Base-by-base conservation (phyloP, 30 jellyfish, hydroid and myxozoan species). In the Pelagia noctiluca region DNA sequence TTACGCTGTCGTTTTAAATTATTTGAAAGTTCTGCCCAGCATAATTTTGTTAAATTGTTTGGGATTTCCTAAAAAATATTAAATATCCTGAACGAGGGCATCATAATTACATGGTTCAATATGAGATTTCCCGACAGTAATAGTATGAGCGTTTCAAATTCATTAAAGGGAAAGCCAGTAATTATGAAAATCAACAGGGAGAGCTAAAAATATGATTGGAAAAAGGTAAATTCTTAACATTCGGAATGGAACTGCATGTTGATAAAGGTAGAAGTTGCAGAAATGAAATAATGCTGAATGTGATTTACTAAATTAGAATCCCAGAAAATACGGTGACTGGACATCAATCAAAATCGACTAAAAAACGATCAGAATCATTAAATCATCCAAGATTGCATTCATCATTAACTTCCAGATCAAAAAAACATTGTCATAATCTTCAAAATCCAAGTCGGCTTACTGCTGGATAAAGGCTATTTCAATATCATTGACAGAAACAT, bases 351-450 rank as follows among this genome's bases (percentile, higher is more conserved):
- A 42, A 42, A 42, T 42, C 57, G 16, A 42, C 16, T 42, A 42
- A 42, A 42, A 42, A 42, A 5, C 16, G 8, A 42, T 42, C 57
- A 42, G 57, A 42, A 42, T 42, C 57, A 42, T 42, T 42, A 42
- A 5, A 42, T 62, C 35, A 16, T 0, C 36, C 4, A 62, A 33
- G 23, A 33, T 62, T 0, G 35, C 16, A 62, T 21, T n/a, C 75
- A 62, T 62, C 75, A 62, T 62, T 62, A 62, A 37, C 75, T 10
- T 62, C 75, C 16, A 62, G 5, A 62, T 62, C 32, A n/a, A n/a
- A 62, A 62, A 62, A 7, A 26, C 36, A 62, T 62, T 37, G 36
- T 62, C 36, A 62, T 19, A 62, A 62, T 62, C 75, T 62, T 62
- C 75, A 1, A 62, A 62, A 21, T 62, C 75, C 75, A 62, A 19